Percentiles rank a stretch among this genome's conserved stretches.
phyloP scores from a whole-genome alignment of 92 coral and sea anemone species.

The Bergia puertoricense region DNA sequence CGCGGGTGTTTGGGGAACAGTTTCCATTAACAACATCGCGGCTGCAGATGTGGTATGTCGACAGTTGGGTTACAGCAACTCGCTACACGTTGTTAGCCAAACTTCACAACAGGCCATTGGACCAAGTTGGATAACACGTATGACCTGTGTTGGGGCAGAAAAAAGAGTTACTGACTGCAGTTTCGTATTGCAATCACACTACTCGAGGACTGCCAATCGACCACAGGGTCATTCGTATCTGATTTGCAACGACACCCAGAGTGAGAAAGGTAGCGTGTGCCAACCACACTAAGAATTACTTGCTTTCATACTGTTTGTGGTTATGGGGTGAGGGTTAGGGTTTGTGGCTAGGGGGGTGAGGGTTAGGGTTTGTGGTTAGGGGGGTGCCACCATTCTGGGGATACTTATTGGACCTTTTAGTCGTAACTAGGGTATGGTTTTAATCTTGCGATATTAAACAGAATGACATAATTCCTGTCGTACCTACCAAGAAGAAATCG shows the following conservation, averaged over 20 bases:
- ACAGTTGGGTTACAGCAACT: neutral
- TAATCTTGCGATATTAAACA: no score
- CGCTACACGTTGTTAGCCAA: neutral
- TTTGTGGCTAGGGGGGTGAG: no score
- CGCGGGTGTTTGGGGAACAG: constrained; percentile 9
- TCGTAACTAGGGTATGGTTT: no score
- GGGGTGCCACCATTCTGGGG: no score
- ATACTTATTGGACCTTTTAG: no score
- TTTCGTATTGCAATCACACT: no score
- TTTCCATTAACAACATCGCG: neutral
- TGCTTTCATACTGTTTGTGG: no score
- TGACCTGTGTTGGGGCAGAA: neutral
- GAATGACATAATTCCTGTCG: no score
- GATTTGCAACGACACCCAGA: neutral
- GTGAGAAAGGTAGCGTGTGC: neutral
- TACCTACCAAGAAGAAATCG: no score
- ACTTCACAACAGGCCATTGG: neutral
- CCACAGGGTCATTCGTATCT: neutral
- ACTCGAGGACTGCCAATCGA: neutral
- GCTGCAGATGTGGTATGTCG: neutral
- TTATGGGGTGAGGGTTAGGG: no score
- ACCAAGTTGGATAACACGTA: neutral
- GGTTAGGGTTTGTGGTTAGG: no score
- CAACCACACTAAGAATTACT: neutral
- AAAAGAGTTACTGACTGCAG: neutral